phyloP scores from a whole-genome alignment of 2,888 invertebrate species.

The Aricia artaxerxes region DNA sequence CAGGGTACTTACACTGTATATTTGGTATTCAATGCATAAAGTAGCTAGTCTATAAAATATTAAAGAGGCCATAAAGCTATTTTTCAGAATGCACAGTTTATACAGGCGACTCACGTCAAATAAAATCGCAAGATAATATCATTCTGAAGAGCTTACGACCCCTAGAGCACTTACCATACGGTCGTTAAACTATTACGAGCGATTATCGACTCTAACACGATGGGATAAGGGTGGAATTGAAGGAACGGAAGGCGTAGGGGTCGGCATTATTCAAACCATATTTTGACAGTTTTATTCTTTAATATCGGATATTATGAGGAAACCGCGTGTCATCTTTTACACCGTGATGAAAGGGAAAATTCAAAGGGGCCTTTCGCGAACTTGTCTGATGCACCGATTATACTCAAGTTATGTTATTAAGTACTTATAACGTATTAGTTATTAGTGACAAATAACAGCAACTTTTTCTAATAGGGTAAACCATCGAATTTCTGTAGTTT shows the following conservation, averaged over 20 bases:
- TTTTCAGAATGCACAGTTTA: background rate
- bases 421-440: too few species aligned
- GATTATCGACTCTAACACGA: conserved; percentile 31
- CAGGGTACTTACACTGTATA: background rate
- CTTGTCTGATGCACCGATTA: background rate
- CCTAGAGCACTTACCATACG: conserved; percentile 41
- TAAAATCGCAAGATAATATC: conserved; percentile 37
- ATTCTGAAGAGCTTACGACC: conserved; percentile 37
- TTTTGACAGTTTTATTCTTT: conserved; percentile 72
- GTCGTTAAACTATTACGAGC: conserved; percentile 37
- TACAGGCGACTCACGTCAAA: conserved; percentile 38
- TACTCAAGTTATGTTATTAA: too few species aligned
- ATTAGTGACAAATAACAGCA: too few species aligned
- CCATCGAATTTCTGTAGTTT: too few species aligned
- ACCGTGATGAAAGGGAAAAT: background rate
- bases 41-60: background rate
- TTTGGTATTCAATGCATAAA: background rate
- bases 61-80: background rate
- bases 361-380: background rate
- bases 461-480: too few species aligned
- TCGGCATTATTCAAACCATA: conserved; percentile 63
- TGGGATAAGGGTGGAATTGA: conserved; percentile 21
- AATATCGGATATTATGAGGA: conserved; percentile 46
- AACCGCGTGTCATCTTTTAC: conserved; percentile 28
- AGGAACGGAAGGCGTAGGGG: conserved; percentile 42